phyloP scores from a whole-genome alignment of 64 coral and sea anemone genomes.

The Pocillopora verrucosa region DNA sequence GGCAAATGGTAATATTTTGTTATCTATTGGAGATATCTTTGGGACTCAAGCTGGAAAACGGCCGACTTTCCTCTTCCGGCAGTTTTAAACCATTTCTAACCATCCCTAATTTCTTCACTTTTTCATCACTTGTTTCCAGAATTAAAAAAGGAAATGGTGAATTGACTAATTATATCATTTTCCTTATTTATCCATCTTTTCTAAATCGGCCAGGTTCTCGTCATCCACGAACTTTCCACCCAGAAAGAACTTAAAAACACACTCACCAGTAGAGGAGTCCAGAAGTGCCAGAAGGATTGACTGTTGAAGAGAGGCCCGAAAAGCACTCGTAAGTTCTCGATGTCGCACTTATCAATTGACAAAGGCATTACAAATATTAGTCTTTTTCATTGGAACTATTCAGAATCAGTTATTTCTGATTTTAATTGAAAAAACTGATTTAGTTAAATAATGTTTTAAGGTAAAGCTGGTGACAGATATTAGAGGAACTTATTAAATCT shows the following conservation, averaged over 20 bases:
- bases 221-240: background rate
- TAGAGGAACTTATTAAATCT: background rate
- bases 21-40: too few species aligned
- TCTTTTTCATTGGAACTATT: background rate
- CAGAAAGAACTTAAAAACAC: background rate
- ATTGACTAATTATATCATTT: too few species aligned
- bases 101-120: too few species aligned
- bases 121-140: too few species aligned
- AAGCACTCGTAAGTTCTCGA: background rate
- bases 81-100: too few species aligned
- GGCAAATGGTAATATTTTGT: too few species aligned
- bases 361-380: background rate
- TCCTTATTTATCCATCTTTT: too few species aligned
- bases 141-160: too few species aligned
- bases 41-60: too few species aligned
- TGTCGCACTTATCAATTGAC: background rate
- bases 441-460: background rate
- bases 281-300: background rate
- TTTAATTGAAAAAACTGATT: conserved; percentile 11
- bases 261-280: background rate
- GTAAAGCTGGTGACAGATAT: background rate
- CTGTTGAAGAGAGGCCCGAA: background rate
- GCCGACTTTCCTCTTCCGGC: too few species aligned
- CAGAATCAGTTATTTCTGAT: background rate
- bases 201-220: background rate